Base-by-base conservation (phyloP, 2,888 invertebrate genomes). In the Thereva unica region DNA sequence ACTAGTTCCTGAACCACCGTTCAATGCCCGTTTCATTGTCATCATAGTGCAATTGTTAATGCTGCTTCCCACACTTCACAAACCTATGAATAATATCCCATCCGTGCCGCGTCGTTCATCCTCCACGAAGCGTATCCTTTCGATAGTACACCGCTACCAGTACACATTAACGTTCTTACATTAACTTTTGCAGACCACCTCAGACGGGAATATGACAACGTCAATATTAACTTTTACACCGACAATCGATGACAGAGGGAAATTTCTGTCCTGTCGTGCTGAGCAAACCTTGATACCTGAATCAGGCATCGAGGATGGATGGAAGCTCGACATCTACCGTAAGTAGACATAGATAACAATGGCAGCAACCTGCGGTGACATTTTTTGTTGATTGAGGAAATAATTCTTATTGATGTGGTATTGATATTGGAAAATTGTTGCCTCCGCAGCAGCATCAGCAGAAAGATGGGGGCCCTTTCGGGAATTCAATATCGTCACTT, bases 271-370 rank as follows among this genome's bases (percentile, higher is more conserved):
- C 59, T 94, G 93, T 79, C 85, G 89, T 66, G 92, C 89, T 7
- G 90, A 90, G 73, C 92, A 92, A 76, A 84, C 87, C 65, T 85
- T 86, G 74, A 88, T 93, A 74, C 85, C 87, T 3, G 88, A 89
- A 76, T 88, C 90, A 49, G 87, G 87, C 45, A 85, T 91, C 72
- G 91, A 92, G 80, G 91, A 92, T 75, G 87, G 86, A 68, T 92
- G 91, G 91, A 88, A 87, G 78, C 85, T 93, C 74, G 87, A 89
- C 81, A 90, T 94, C 74, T 87, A 91, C 78, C 93, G 93, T 93
- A 83, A 91, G 93, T 88, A 71, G 57, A 71, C 23, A 57, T 6
- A 40, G 49, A 50, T 61, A 45, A 61, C 50, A 50, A 61, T 59
- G 57, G 10, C n/a, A 23, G 23, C 23, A n/a, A 38, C 35, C 45